These are phyloP conservation scores for Sceliomorpha sp. DNA, from an alignment of 2,888 invertebrate genomes.

Conservation along the genomic window DNA sequence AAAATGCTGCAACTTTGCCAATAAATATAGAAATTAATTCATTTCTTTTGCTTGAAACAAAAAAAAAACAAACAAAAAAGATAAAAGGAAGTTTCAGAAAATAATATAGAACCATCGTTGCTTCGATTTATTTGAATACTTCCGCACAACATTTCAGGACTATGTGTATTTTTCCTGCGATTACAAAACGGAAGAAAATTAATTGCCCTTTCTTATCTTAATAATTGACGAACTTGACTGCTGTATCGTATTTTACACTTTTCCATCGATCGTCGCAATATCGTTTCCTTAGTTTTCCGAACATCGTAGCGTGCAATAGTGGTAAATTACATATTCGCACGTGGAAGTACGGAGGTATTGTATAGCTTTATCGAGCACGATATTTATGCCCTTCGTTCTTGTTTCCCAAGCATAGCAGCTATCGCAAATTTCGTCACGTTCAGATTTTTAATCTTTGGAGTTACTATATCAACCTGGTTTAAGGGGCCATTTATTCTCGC, in stretches of 20 bases:
- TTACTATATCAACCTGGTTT: slow-evolving; percentile 46
- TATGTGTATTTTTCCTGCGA: too few relatives aligned
- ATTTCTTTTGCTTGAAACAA: background rate
- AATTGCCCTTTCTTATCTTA: too few relatives aligned
- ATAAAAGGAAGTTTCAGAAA: too few relatives aligned
- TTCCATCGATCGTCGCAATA: slow-evolving; percentile 17
- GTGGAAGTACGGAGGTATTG: slow-evolving; percentile 25
- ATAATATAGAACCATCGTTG: too few relatives aligned
- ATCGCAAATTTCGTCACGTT: slow-evolving; percentile 56
- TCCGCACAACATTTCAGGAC: too few relatives aligned
- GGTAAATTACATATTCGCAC: slow-evolving; percentile 29
- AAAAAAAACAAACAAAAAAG: too few relatives aligned
- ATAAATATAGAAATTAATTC: slow-evolving; percentile 7
- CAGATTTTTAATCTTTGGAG: slow-evolving; percentile 52
- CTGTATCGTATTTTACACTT: background rate
- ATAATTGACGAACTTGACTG: too few relatives aligned
- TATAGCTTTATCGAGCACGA: slow-evolving; percentile 45
- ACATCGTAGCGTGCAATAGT: slow-evolving; percentile 7
- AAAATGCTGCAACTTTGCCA: too few relatives aligned
- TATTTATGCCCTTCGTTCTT: slow-evolving; percentile 51
- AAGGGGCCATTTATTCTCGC: slow-evolving; percentile 34
- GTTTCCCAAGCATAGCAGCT: slow-evolving; percentile 25
- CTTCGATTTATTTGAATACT: too few relatives aligned
- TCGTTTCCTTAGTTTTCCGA: slow-evolving; percentile 15
- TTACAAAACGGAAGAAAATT: too few relatives aligned